phyloP scores from a whole-genome alignment of 2,113 vertebrate genomes.

The Amazona vittata region DNA sequence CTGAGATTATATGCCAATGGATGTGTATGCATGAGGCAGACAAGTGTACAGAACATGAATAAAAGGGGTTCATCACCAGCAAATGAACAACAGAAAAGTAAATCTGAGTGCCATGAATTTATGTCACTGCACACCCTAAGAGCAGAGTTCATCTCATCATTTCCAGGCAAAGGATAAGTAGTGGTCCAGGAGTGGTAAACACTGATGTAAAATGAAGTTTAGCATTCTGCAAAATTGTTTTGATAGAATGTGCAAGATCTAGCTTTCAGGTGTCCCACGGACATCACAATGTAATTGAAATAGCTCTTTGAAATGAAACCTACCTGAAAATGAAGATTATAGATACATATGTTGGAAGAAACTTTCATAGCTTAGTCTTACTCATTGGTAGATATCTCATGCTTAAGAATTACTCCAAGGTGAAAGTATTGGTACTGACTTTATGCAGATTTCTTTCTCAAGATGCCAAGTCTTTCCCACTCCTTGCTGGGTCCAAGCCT shows the following conservation, averaged over 20 bases:
- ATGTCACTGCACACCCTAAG: background rate
- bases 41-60: background rate
- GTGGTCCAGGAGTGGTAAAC: background rate
- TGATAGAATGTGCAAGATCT: background rate
- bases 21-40: rapidly evolving
- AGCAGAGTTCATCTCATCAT: background rate
- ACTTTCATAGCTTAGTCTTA: background rate
- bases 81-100: background rate
- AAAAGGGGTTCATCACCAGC: background rate
- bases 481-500: background rate
- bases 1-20: background rate
- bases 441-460: background rate
- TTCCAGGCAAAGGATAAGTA: background rate
- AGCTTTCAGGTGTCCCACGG: background rate
- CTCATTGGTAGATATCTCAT: background rate
- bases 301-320: background rate
- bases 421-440: background rate
- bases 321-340: constrained; percentile 4
- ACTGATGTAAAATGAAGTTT: background rate
- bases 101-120: background rate
- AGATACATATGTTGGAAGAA: background rate
- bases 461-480: background rate
- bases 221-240: background rate
- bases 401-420: background rate
- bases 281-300: background rate